Evolutionary conservation across 1,140 invertebrate species (phyloP).

Genomic region (Brachionus rotundiformis): DNA sequence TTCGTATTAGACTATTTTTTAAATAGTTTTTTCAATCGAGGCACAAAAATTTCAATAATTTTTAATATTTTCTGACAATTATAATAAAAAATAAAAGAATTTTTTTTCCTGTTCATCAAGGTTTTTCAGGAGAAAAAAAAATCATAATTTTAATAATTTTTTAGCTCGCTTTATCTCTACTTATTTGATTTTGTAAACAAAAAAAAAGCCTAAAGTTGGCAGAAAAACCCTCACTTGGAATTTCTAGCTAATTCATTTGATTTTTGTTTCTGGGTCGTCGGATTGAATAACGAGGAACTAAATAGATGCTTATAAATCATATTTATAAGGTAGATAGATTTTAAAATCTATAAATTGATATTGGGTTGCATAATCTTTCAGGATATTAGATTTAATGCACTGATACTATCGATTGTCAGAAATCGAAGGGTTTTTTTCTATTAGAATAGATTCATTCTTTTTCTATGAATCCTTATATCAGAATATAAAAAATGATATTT

Average conservation of each 20-base stretch:
- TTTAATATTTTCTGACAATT: background rate
- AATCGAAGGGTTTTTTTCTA: background rate
- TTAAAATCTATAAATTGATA: background rate
- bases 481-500: background rate
- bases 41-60: background rate
- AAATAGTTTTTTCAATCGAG: background rate
- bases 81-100: background rate
- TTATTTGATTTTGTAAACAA: background rate
- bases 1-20: background rate
- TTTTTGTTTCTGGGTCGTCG: background rate
- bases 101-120: background rate
- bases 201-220: background rate
- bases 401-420: constrained; percentile 12
- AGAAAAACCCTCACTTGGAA: background rate
- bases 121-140: background rate
- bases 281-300: background rate
- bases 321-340: constrained; percentile 4
- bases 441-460: background rate
- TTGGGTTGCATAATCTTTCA: background rate
- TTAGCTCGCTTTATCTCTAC: background rate
- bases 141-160: background rate
- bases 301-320: constrained; percentile 15
- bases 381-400: constrained; percentile 7
- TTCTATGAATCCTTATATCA: too few species aligned
- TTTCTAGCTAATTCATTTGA: background rate